phyloP scores from a whole-genome alignment of 2,888 invertebrate species.

The Machimus rusticus region DNA sequence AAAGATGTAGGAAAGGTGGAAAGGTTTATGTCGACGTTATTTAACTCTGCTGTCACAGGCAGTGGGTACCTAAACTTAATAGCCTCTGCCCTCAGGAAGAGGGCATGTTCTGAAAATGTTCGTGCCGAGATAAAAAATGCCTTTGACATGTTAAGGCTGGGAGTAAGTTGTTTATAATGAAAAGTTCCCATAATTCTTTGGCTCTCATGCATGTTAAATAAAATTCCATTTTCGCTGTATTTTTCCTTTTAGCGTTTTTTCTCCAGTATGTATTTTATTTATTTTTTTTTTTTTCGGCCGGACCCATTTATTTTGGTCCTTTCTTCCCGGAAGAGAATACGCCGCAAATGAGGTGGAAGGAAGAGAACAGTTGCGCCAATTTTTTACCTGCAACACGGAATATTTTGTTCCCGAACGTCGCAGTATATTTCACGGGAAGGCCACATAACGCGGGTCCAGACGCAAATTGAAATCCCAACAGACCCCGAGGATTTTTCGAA shows the following conservation, averaged over 20 bases:
- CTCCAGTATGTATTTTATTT: background rate
- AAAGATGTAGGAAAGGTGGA: background rate
- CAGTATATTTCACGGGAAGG: conserved; percentile 16
- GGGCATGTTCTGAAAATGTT: background rate
- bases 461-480: conserved; percentile 37
- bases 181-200: background rate
- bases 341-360: background rate
- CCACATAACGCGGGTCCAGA: conserved; percentile 7
- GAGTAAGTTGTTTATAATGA: background rate
- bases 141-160: background rate
- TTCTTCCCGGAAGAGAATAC: background rate
- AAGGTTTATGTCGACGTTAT: background rate
- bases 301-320: background rate
- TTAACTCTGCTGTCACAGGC: background rate
- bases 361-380: background rate
- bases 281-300: background rate
- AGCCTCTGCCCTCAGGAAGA: background rate
- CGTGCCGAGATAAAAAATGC: background rate
- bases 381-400: conserved; percentile 30
- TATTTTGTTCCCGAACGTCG: conserved; percentile 6
- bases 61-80: background rate
- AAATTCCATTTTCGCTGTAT: background rate
- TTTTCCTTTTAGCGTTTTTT: background rate
- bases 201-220: background rate
- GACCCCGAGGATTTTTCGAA: conserved; percentile 7